Evolutionary conservation across 2,888 invertebrate genomes (phyloP).

Genomic region (Invenusta paracnida): DNA sequence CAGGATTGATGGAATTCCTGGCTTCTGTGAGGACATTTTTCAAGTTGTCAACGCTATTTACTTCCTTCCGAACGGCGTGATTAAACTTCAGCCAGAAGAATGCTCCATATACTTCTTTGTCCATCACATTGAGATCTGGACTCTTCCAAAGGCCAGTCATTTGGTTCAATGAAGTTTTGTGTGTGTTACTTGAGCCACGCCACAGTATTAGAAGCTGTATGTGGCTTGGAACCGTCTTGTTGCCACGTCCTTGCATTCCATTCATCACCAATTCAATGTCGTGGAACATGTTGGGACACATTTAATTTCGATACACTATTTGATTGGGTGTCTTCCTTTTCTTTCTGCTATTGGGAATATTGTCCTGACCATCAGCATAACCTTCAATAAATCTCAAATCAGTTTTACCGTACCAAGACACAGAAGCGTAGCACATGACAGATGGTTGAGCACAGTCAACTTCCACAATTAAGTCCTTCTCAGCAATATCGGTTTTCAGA

Average conservation of each 20-base stretch:
- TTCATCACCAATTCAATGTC: neutral
- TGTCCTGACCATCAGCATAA: slow-evolving; percentile 14
- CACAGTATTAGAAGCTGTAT: neutral
- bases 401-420: neutral
- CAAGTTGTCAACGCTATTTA: too few species aligned
- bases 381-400: neutral
- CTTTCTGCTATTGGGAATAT: neutral
- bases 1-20: too few species aligned
- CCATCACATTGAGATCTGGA: neutral
- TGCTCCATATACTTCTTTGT: neutral
- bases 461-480: too few species aligned
- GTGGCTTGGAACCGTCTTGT: neutral
- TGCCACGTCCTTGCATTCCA: neutral
- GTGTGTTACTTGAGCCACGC: neutral
- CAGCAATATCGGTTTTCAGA: too few species aligned
- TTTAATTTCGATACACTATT: slow-evolving; percentile 6
- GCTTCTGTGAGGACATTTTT: too few species aligned
- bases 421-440: too few species aligned
- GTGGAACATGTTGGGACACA: neutral
- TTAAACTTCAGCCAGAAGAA: neutral
- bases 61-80: too few species aligned
- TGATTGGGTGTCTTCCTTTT: neutral
- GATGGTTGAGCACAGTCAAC: too few species aligned
- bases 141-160: too few species aligned
- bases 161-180: neutral